Base-by-base conservation (phyloP, 1,140 invertebrate species). In the Caenorhabditis tropicalis region DNA sequence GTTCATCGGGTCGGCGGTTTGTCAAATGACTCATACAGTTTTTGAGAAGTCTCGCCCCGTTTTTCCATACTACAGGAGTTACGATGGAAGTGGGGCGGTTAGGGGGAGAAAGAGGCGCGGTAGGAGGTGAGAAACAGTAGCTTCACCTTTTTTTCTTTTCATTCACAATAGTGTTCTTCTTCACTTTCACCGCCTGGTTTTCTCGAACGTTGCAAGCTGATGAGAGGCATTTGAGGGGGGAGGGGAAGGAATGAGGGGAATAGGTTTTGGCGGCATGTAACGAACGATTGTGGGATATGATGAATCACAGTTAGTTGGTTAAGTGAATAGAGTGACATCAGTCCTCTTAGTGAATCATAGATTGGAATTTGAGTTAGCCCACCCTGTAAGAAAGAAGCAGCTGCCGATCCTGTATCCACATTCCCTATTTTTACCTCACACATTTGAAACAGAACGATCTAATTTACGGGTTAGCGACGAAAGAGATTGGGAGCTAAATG, bases 181-280 rank as follows among this genome's bases (percentile, higher is more conserved):
- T 74, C 65, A 74, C 65, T 74, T 39, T 74, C 36, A 46, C 58
- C 65, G 65, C 65, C 65, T 74, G 24, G 65, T 74, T 74, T 74
- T 74, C 65, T 74, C 65, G 65, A 74, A 74, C 65, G 65, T 74
- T 74, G 65, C 65, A 74, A 74, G 65, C 65, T 74, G 65, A 74
- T 74, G 65, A 43, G 65, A 74, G 29, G 16, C 36, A 43, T 74
- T 43, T 36, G n/a, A 15, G n/a, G 7, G 36, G 4, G 36, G n/a
- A n/a, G n/a, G 65, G 65, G 9, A 12, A 29, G 10, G 36, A 46
- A 74, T 6, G 10, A 24, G 36, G 36, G 10, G 9, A 29, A 29
- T 29, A 29, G 60, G 60, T n/a, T 43, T 74, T 43, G 65, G 19
- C 65, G 65, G 65, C 36, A 46, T 74, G 65, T 6, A 7, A 74